Conservation (phyloP, 2,113 vertebrate species). For the Eurystomus gularis region DNA sequence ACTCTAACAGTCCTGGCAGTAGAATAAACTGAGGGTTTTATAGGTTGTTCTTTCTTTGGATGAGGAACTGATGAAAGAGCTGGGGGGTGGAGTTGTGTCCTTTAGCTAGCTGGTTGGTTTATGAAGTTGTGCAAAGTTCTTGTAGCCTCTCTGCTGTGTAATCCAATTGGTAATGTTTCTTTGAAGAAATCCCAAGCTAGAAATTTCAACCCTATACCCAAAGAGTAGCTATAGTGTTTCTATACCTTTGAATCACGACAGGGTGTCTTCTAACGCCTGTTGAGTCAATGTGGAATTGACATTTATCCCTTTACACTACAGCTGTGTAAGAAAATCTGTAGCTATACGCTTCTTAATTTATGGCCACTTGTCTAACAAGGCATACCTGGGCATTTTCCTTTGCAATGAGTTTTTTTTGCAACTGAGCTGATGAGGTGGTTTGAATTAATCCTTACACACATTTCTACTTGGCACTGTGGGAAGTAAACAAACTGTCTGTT, state of each 20-base stretch:
- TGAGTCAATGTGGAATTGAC: background rate
- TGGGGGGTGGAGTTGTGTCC: background rate
- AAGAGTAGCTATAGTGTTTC: background rate
- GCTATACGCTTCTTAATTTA: background rate
- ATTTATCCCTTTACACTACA: background rate
- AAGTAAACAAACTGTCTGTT: background rate
- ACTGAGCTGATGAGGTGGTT: background rate
- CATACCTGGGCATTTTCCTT: background rate
- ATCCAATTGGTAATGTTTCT: background rate
- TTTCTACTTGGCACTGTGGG: background rate
- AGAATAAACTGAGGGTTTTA: background rate
- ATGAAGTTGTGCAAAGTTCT: background rate
- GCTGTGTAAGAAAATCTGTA: background rate
- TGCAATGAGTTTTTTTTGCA: background rate
- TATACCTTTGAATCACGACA: background rate
- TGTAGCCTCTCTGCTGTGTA: background rate
- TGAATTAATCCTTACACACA: background rate
- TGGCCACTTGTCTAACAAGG: background rate
- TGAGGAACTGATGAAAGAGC: background rate
- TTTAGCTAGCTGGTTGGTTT: background rate
- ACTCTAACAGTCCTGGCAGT: background rate
- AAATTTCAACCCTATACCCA: background rate
- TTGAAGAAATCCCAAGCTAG: background rate
- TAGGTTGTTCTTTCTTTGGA: background rate
- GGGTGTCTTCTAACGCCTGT: background rate